phyloP scores from a whole-genome alignment of 30 jellyfish, hydroid and myxozoan genomes.

The Euphysa ruthae region DNA sequence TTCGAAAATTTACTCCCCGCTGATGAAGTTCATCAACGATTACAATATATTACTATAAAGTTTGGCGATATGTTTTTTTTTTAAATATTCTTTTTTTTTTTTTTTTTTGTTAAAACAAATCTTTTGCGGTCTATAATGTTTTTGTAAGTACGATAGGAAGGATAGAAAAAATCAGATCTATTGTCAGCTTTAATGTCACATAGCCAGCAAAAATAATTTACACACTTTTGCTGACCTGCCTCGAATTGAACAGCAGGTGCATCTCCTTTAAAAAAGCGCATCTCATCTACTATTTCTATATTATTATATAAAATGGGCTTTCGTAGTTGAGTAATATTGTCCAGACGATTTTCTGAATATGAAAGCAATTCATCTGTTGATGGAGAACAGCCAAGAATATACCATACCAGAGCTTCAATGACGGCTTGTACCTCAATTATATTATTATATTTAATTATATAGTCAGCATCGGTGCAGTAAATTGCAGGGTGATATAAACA shows the following conservation, averaged over 20 bases:
- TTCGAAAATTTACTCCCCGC: not conserved
- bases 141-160: not conserved
- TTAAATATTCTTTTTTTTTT: not conserved
- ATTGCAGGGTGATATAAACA: conserved; percentile 7
- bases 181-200: not conserved
- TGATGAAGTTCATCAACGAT: not conserved
- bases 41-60: not conserved
- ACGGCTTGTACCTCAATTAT: not conserved
- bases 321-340: not conserved
- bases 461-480: not conserved
- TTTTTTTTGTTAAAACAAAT: not conserved
- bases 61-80: not conserved
- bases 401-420: conserved; percentile 5
- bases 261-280: conserved; percentile 1
- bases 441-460: not conserved
- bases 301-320: not conserved
- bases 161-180: not conserved
- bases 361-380: conserved; percentile 3
- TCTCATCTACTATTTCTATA: not conserved
- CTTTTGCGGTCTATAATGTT: not conserved
- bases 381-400: not conserved
- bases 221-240: conserved; percentile 6
- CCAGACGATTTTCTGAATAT: not conserved
- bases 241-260: conserved; percentile 11
- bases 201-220: not conserved